Base-by-base conservation (phyloP, 1,140 invertebrate species). In the Battus philenor region DNA sequence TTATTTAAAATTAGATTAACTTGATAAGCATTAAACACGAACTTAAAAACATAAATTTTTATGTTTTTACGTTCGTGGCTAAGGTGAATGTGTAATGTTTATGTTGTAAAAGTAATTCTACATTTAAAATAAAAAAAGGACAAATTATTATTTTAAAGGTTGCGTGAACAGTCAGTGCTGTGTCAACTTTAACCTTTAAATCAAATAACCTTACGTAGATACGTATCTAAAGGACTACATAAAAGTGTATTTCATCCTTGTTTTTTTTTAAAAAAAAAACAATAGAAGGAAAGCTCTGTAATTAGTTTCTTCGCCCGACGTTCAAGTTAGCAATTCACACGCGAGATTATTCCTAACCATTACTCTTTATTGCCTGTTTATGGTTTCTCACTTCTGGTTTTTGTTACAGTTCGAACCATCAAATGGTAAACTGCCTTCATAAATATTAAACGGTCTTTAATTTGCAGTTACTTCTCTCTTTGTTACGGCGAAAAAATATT, bases 301-400 rank as follows among this genome's bases (percentile, higher is more conserved):
- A 39, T 39, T 39, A 39, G 22, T 27, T 39, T 15, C 36, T 39
- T 16, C 20, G 36, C 2, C 4, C 8, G 22, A 12, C 20, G 36
- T 39, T 39, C 7, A 15, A 39, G 36, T 6, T 6, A 31, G 30
- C 22, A 39, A 15, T 39, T 39, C 24, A 15, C 36, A 39, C 36
- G 36, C 36, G 9, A 39, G 36, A 39, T 22, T 38, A 38, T 22
- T n/a, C 34, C 11, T 11, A 39, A 26, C 22, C 22, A 39, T 39
- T 39, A 39, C 36, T 5, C 36, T 39, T 39, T 39, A 39, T 26
- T 10, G 22, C 13, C 36, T 39, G 36, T 39, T 39, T 39, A 39
- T 39, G 36, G 22, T 39, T 13, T 22, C 36, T 26, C 22, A 39
- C 36, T 39, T 39, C 36, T 39, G 13, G 36, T 39, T 39, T 39